Conservation (phyloP, 2,797 vertebrate genomes). For the Poecile montanus region DNA sequence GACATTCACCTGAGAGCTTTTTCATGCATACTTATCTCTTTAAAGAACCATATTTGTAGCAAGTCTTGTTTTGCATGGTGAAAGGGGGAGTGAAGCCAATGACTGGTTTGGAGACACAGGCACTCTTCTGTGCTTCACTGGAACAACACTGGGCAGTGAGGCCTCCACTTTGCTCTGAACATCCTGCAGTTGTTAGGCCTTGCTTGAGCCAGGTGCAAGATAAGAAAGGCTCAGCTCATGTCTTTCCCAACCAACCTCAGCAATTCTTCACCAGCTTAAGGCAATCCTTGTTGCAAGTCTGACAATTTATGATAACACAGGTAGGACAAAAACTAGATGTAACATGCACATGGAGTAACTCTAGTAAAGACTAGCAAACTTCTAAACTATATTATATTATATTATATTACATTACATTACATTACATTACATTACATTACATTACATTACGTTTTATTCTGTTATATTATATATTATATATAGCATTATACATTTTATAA, state of each 20-base stretch:
- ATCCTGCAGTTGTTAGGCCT: background rate
- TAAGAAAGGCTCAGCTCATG: background rate
- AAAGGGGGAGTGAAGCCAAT: background rate
- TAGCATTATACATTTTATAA: background rate
- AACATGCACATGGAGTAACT: background rate
- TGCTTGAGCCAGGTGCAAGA: background rate
- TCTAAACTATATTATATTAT: background rate
- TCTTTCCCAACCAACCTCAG: background rate
- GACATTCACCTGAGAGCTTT: background rate
- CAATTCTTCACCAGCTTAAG: background rate
- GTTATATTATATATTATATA: background rate
- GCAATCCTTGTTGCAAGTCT: background rate
- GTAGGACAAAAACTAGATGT: background rate
- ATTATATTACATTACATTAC: too few relatives aligned
- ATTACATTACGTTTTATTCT: background rate
- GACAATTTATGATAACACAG: background rate
- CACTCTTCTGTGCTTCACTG: background rate
- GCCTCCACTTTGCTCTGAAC: background rate
- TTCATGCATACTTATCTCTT: background rate
- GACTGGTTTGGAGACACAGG: rapidly evolving
- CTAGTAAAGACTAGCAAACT: background rate
- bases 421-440: too few relatives aligned
- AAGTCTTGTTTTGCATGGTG: background rate
- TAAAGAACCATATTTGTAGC: background rate
- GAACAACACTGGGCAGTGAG: background rate